A percentile compares a stretch with the other conserved stretches of the same genome.
Conservation (phyloP, 64 coral and sea anemone species). For the Trachythela sp. region DNA sequence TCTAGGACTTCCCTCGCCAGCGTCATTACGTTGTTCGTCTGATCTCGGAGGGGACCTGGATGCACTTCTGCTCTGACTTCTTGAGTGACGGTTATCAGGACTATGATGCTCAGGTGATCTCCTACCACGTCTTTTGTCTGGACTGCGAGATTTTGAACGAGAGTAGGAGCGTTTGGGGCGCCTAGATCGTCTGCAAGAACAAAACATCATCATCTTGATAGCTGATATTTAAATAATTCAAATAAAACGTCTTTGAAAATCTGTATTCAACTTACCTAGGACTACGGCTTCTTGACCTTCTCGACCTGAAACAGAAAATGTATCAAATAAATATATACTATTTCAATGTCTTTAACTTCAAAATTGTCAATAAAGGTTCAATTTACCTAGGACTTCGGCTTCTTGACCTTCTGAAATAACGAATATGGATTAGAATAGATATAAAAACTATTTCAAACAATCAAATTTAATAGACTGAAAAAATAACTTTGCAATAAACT, state of each 20-base stretch:
- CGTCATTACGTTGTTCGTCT: not conserved
- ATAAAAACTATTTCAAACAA: no score
- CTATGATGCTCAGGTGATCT: not conserved
- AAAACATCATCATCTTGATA: not conserved
- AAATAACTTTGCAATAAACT: no score
- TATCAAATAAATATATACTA: not conserved
- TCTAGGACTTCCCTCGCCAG: not conserved
- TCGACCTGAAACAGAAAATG: not conserved
- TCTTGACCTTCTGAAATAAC: not conserved
- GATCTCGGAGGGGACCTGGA: not conserved
- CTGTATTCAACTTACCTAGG: not conserved
- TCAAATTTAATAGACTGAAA: no score
- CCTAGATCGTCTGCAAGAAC: constrained; percentile 37
- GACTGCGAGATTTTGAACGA: constrained; percentile 61
- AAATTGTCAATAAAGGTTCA: not conserved
- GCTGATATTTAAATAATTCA: not conserved
- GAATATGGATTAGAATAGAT: no score
- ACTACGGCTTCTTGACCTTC: not conserved
- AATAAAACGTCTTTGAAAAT: not conserved
- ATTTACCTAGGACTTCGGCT: not conserved
- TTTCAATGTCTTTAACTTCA: no score
- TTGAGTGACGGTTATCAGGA: not conserved
- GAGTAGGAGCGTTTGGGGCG: constrained; percentile 44
- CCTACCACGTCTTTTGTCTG: constrained; percentile 26
- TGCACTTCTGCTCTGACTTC: not conserved